phyloP scores from a whole-genome alignment of 35 echinoderm and acorn worm genomes.

The Chiridota heheva region DNA sequence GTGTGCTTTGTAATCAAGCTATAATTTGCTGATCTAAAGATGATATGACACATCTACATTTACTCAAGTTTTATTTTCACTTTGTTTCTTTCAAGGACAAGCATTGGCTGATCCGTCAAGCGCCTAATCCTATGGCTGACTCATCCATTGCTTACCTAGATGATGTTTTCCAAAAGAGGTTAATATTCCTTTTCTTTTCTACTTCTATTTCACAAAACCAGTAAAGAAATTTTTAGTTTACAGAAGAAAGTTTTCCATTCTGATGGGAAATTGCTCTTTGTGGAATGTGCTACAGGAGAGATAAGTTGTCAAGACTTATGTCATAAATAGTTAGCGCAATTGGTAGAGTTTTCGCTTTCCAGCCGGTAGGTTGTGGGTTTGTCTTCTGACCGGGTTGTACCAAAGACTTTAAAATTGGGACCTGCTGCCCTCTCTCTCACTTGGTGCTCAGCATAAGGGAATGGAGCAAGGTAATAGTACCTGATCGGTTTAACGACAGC shows the following conservation, averaged over 20 bases:
- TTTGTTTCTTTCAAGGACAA: slow-evolving; percentile 27
- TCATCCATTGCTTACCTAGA: slow-evolving; percentile 39
- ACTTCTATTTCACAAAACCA: background rate
- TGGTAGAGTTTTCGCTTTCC: too few relatives aligned
- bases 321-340: background rate
- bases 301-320: background rate
- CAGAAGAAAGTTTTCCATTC: background rate
- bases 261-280: background rate
- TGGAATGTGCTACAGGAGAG: background rate
- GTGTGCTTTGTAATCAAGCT: background rate
- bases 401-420: too few relatives aligned
- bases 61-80: background rate
- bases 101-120: slow-evolving; percentile 51
- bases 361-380: too few relatives aligned
- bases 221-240: background rate
- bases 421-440: too few relatives aligned
- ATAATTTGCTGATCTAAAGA: background rate
- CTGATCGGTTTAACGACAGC: too few relatives aligned
- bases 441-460: too few relatives aligned
- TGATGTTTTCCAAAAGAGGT: slow-evolving; percentile 50
- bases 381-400: too few relatives aligned
- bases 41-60: background rate
- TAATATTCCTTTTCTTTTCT: background rate
- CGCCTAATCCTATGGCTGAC: slow-evolving; percentile 46
- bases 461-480: too few relatives aligned